These are phyloP conservation scores for Hyles euphorbiae DNA, from an alignment of 1,140 invertebrate species.

Conservation along the genomic window DNA sequence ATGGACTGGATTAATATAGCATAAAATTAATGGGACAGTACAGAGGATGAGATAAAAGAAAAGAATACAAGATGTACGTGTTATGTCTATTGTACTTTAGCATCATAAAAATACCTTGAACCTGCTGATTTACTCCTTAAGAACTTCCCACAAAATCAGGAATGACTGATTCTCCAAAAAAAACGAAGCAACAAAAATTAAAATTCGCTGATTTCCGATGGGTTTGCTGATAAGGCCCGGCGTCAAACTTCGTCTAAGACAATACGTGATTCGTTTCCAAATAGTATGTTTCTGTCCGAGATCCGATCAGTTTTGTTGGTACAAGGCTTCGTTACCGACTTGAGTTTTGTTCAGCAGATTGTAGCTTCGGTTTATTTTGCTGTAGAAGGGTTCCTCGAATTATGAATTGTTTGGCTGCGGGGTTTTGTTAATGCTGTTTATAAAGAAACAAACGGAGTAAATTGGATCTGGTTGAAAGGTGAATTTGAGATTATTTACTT, in stretches of 20 bases:
- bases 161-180: too few species aligned
- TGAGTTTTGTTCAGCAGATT: constrained; percentile 7
- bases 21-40: too few species aligned
- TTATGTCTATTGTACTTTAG: too few species aligned
- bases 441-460: neutral
- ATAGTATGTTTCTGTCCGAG: constrained; percentile 1
- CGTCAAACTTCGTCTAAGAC: neutral
- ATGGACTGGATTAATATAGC: too few species aligned
- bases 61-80: too few species aligned
- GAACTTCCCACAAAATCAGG: too few species aligned
- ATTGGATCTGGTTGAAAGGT: neutral
- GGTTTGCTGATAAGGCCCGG: constrained; percentile 2
- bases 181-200: too few species aligned
- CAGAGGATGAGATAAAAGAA: too few species aligned
- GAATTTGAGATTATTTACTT: neutral
- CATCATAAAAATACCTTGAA: too few species aligned
- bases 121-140: too few species aligned
- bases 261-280: constrained; percentile 7
- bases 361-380: constrained; percentile 9
- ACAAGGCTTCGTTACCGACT: constrained; percentile 10
- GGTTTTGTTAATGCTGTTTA: neutral
- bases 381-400: neutral
- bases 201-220: constrained; percentile 3
- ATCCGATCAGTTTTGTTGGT: constrained; percentile 8
- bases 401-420: neutral